A percentile compares a stretch with the other conserved stretches of the same genome.
These are phyloP conservation scores for Acropora yongei DNA, from an alignment of 64 coral and sea anemone genomes.

Conservation along the genomic window DNA sequence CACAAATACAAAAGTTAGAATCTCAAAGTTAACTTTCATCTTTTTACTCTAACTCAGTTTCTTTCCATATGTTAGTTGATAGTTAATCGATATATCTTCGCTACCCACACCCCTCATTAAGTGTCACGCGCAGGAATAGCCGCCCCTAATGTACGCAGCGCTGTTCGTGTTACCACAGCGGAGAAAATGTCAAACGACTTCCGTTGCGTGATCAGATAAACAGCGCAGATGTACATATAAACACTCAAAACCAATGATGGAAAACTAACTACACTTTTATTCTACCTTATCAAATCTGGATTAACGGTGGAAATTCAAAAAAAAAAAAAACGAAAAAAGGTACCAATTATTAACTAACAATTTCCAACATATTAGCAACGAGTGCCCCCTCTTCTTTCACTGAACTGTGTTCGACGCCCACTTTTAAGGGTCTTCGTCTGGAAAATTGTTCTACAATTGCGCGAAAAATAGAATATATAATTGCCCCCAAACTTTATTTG, in stretches of 20 bases:
- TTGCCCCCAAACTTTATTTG: too few relatives aligned
- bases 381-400: background rate
- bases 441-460: background rate
- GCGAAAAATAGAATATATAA: conserved; percentile 7
- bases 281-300: conserved; percentile 6
- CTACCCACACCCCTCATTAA: background rate
- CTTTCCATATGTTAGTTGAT: background rate
- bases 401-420: background rate
- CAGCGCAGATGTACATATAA: conserved; percentile 25
- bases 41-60: background rate
- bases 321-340: background rate
- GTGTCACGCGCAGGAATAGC: background rate
- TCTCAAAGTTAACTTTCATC: background rate
- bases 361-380: background rate
- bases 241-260: conserved; percentile 33
- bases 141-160: background rate
- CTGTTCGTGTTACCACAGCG: background rate
- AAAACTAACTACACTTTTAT: conserved; percentile 40
- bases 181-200: background rate
- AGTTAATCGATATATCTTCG: background rate
- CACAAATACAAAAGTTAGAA: conserved; percentile 40
- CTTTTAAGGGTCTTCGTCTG: background rate
- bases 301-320: background rate
- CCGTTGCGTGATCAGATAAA: background rate
- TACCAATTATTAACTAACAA: conserved; percentile 3